Evolutionary conservation across 2,888 invertebrate species (phyloP), one percentile per base, ranked within the genome.

Genomic region (Synergus japonicus): DNA sequence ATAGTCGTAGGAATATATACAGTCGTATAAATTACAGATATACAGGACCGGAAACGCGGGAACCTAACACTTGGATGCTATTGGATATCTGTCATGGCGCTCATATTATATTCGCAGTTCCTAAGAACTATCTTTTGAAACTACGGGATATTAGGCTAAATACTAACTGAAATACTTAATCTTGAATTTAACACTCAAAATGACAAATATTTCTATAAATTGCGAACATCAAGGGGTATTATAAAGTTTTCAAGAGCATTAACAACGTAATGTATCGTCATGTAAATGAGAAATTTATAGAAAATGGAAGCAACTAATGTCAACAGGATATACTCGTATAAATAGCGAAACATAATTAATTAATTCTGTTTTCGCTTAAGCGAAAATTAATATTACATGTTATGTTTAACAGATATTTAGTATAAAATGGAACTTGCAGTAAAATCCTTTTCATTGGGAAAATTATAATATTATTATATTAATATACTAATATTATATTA

Each of bases 11-110:
- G 73, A 73, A 73, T 73, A 54, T 73, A 41, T 58, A 73, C 54
- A 73, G 10, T 73, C 37, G 37, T 54, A 73, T 73, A 73, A 73
- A 73, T 73, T 73, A 54, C 54, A 73, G 73, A 73, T 73, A 54
- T 73, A 73, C 54, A 73, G 54, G 37, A 54, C 73, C 73, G 73
- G 73, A 73, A 73, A 73, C 49, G 73, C 22, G 49, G 54, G 15
- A 58, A 73, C 73, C 73, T 54, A 41, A 73, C 73, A 73, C 73
- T 73, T 54, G 73, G 8, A 54, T 58, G n/a, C 10, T 58, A 73
- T 73, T 73, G 73, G 73, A 37, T 54, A 73, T 58, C 73, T 73
- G 54, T 73, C 73, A 73, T 73, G 49, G 12, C 54, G 15, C 49
- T 73, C 73, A 73, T 73, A 73, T 73, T 73, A 73, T 73, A 54